Base-by-base conservation (phyloP, 2,113 vertebrate genomes). In the Pomatostomus ruficeps region DNA sequence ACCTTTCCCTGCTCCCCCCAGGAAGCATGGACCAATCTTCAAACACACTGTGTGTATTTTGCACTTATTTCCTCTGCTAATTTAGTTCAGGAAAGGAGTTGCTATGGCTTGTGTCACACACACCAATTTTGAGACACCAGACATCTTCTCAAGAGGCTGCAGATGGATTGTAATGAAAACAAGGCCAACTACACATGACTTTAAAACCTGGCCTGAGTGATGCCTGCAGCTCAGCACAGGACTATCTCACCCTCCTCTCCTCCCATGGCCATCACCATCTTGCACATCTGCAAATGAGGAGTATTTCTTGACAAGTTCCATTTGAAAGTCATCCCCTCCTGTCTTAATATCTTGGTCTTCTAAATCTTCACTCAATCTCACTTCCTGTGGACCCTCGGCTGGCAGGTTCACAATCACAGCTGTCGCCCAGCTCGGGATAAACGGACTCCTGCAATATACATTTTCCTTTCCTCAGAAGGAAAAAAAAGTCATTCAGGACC, bases 361-460 rank as follows among this genome's bases (percentile, higher is more conserved):
- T 93, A 95, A 95, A 87, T 85, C 87, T 85, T 73, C 85, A 68
- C 81, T 89, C 84, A 76, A 11, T 75, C 84, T 79, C 87, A 61
- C 75, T 89, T 96, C 74, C 85, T n/a, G 2, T 15, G 35, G 91
- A 87, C 54, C 58, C 77, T 78, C 0, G 22, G 49, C 91, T 87
- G 91, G 61, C 76, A 93, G 61, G 36, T 85, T 89, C 81, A 79
- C 74, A 94, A 12, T 93, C 85, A 7, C 31, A 10, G 88, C 75
- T 91, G 71, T 76, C 4, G 0, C 84, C 67, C 72, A 38, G 55
- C 55, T 65, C 0, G 1, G 85, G 85, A 91, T 90, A 94, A 94
- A 90, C 0, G 0, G 54, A 82, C 0, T 66, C 74, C 92, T 95
- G 88, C 66, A 90, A 49, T 36, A 70, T 33, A 54, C 54, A 83